Conservation (phyloP, 2,797 vertebrate genomes). For the Rhinichthys osculus region DNA sequence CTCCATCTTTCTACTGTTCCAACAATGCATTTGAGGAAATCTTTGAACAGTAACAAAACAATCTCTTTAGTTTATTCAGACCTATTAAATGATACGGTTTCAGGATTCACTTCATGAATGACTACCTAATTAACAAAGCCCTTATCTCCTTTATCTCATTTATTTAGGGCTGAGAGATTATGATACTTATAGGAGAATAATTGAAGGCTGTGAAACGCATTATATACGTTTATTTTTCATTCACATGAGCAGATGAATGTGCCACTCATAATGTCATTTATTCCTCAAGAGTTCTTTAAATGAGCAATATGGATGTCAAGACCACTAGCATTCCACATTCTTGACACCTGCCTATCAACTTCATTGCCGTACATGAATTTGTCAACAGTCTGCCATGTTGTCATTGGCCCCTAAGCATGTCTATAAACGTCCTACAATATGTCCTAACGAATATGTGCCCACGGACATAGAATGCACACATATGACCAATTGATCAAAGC, state of each 20-base stretch:
- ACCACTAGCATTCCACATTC: neutral
- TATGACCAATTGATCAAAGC: constrained; percentile 1
- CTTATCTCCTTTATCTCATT: constrained; percentile 17
- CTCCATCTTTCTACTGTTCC: neutral
- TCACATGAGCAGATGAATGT: constrained; percentile 9
- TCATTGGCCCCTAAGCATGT: constrained; percentile 17
- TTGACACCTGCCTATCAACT: constrained; percentile 11
- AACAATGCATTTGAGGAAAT: neutral
- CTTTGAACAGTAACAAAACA: neutral
- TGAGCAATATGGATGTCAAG: neutral
- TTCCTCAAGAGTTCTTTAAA: constrained; percentile 17
- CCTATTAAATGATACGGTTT: neutral
- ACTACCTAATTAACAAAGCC: constrained; percentile 5
- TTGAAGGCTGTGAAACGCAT: constrained; percentile 6
- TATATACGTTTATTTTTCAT: neutral
- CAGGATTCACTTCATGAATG: neutral
- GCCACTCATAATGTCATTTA: neutral
- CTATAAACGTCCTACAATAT: constrained; percentile 8
- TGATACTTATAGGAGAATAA: neutral
- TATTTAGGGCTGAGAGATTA: neutral
- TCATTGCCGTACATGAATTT: neutral
- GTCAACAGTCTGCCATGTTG: constrained; percentile 23
- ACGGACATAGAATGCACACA: neutral
- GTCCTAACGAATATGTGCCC: neutral
- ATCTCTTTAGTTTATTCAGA: neutral